Evolutionary conservation across 2,113 vertebrate genomes (phyloP).

Genomic region (Perccottus glenii): DNA sequence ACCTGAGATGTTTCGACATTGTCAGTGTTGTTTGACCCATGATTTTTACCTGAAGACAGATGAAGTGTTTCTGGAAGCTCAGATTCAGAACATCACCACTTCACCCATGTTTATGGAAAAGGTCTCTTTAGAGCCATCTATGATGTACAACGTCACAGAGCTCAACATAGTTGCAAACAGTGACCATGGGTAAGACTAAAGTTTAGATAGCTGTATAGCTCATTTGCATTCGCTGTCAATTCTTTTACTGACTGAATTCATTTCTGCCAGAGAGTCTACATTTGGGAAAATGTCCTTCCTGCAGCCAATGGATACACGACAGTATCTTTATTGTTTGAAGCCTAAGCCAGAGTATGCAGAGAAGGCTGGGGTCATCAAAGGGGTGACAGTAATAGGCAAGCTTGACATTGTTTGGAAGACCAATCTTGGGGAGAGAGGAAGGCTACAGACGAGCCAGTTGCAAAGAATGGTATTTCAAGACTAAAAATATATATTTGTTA

Average conservation of each 20-base stretch:
- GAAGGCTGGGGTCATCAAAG: slow-evolving; percentile 97
- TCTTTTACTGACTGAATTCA: neutral
- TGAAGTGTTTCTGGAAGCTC: slow-evolving; percentile 97
- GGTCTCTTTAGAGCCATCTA: slow-evolving; percentile 95
- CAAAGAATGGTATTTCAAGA: slow-evolving; percentile 89
- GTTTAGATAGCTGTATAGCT: neutral
- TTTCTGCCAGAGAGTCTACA: slow-evolving; percentile 84
- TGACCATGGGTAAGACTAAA: slow-evolving; percentile 82
- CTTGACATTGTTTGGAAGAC: slow-evolving; percentile 99
- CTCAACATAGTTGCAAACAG: slow-evolving; percentile 83
- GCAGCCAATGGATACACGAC: slow-evolving; percentile 96
- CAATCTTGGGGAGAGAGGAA: slow-evolving; percentile 94
- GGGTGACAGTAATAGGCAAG: slow-evolving; percentile 97
- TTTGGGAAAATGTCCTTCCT: slow-evolving; percentile 96
- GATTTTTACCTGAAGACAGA: slow-evolving; percentile 84
- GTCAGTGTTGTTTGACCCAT: slow-evolving; percentile 3
- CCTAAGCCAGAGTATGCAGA: slow-evolving; percentile 97
- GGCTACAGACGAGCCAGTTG: slow-evolving; percentile 96
- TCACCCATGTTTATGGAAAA: slow-evolving; percentile 99
- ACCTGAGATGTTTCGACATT: slow-evolving; percentile 29
- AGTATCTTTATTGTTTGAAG: slow-evolving; percentile 96
- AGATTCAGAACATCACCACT: slow-evolving; percentile 99
- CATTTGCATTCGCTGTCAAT: neutral
- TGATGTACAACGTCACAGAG: slow-evolving; percentile 97
- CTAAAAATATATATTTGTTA: neutral